Base-by-base conservation (phyloP, 1,140 invertebrate species). In the Lamellibrachia luymesi region DNA sequence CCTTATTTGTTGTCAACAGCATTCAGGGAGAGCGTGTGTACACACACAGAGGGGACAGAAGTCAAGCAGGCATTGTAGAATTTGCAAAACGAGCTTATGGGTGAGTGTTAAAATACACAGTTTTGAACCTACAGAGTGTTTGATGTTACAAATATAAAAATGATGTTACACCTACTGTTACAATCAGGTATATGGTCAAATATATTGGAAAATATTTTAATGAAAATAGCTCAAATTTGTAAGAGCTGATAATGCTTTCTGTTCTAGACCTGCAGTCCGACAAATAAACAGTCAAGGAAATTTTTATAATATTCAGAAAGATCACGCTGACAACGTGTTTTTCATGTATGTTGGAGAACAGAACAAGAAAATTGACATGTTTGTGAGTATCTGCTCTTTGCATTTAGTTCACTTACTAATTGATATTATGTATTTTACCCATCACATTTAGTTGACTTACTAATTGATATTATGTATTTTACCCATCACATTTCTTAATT, bases 41-140 rank as follows among this genome's bases (percentile, higher is more conserved):
- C 96, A 97, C 97, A 89, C 99, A 98, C 95, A 97, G 97, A 95
- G 99, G 99, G 5, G 99, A 99, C 94, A 97, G 99, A 95, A 97
- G 97, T 50, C 98, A 98, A 95, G 98, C 99, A 94, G 98, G 99
- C 94, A 98, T 99, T 94, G 97, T 99, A 0, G 98, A 98, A 95
- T 99, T 99, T 97, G 98, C 98, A 13, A 96, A 98, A 93, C 97
- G 98, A 95, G 98, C 99, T 97, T 97, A 97, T 94, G 98, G 98
- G 90, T 97, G 95, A 95, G 95, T 93, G 10, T 90, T 89, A 50
- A 93, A 90, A 89, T 93, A 49, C 27, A 93, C 50, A 17, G 51
- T 51, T 92, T 51, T 92, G n/a, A 38, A 38, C 38, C 38, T 38
- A 38, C 38, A 38, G 38, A 38, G 38, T 38, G 38, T 38, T 38